phyloP scores from a whole-genome alignment of 2,888 invertebrate species.

The Apotomis capreana region DNA sequence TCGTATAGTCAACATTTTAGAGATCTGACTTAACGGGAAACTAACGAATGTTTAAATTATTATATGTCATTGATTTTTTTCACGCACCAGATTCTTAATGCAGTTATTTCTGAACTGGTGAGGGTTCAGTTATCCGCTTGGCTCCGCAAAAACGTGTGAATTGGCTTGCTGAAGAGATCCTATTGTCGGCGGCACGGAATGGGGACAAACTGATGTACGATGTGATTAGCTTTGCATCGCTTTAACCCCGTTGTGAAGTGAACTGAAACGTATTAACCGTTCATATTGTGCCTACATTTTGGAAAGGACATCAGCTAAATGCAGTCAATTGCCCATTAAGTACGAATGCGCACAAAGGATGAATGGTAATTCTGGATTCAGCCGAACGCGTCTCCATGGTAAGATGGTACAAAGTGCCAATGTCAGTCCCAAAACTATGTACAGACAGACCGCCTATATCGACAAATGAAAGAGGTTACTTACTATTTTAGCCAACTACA shows the following conservation, averaged over 20 bases:
- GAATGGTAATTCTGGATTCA: not conserved
- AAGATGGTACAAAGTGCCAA: not conserved
- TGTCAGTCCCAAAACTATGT: not conserved
- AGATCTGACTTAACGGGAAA: too few species aligned
- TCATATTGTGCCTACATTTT: not conserved
- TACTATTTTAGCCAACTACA: too few species aligned
- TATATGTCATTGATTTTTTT: too few species aligned
- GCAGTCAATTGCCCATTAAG: not conserved
- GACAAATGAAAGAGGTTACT: too few species aligned
- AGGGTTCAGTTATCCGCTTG: constrained; percentile 4
- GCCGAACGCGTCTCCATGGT: too few species aligned
- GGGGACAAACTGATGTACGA: constrained; percentile 14
- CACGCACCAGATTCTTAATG: not conserved
- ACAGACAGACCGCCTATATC: too few species aligned
- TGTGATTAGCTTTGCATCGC: constrained; percentile 28
- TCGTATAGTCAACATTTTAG: too few species aligned
- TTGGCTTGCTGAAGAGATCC: constrained; percentile 9
- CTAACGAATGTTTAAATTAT: too few species aligned
- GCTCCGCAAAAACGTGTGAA: constrained; percentile 32
- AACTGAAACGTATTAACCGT: constrained; percentile 23
- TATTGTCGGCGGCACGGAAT: constrained; percentile 26
- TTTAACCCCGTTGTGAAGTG: constrained; percentile 32
- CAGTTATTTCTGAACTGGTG: constrained; percentile 4
- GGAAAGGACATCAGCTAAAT: not conserved
- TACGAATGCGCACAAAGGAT: not conserved